Evolutionary conservation across 2,888 invertebrate genomes (phyloP), one percentile per base, ranked within the genome.

Genomic region (Macaria liturata): DNA sequence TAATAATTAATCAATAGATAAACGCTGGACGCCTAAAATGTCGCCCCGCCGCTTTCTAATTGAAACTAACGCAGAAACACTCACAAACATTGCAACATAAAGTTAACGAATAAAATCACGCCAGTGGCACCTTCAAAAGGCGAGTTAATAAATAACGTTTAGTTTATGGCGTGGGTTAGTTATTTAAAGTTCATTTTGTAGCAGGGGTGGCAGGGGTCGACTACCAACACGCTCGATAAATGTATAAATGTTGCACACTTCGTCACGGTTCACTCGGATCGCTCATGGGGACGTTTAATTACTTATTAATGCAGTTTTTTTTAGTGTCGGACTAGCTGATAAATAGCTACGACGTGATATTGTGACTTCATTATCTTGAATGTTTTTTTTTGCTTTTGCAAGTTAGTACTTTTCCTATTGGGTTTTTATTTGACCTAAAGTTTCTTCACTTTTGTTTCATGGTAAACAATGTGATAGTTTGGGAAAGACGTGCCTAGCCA

Each of bases 131-230:
- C 77, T 79, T 71, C 76, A 75, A 80, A 82, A 81, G 80, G 78
- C 71, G 67, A 67, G 74, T 74, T 80, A 83, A 83, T 82, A 78
- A 82, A 75, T 76, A 74, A 73, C 73, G 75, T 75, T 82, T 80
- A 80, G 75, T 80, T 83, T 76, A 79, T 74, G 75, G 76, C 75
- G 74, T 77, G 72, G 75, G 73, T 74, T 70, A 74, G 75, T 74
- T 80, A 79, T 79, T 81, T 76, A 81, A 77, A 78, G 77, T 78
- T 81, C 75, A 75, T 78, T 76, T 44, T 60, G 52, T 59, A 58
- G 48, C 39, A 74, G 67, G 73, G 65, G 66, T 55, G 63, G 64
- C 57, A 44, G 49, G 65, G 64, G 66, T 54, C 54, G 51, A 60
- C 59, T 57, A 60, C 42, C 57, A 65, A 57, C 64, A 64, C 67